phyloP scores from a whole-genome alignment of 2,888 invertebrate genomes.

The Noctua pronuba region DNA sequence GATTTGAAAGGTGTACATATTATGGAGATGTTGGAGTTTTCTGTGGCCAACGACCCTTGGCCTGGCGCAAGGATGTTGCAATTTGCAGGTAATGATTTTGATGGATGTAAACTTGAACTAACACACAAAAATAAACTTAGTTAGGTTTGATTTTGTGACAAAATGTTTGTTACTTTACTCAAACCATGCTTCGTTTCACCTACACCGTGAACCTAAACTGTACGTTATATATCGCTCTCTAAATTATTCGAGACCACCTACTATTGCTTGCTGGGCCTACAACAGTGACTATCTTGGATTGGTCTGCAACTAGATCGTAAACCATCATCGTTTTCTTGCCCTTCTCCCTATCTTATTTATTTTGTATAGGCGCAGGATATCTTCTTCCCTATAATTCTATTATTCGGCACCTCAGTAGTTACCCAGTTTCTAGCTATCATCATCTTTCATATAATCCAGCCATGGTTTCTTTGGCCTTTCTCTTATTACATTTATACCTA shows the following conservation, averaged over 20 bases:
- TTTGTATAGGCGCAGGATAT: not conserved
- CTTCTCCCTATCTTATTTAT: not conserved
- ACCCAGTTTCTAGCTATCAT: not conserved
- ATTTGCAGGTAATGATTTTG: conserved; percentile 25
- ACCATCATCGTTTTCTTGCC: not conserved
- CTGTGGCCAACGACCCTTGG: conserved; percentile 70
- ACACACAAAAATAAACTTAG: not conserved
- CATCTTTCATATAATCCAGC: not conserved
- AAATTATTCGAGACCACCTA: not conserved
- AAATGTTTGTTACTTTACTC: not conserved
- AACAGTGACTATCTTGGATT: not conserved
- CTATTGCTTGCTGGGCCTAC: not conserved
- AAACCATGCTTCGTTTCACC: not conserved
- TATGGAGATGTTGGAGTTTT: conserved; percentile 86
- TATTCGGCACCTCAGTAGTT: not conserved
- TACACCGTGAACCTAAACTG: not conserved
- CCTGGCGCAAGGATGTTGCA: conserved; percentile 50
- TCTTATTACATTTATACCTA: not conserved
- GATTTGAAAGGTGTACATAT: conserved; percentile 73
- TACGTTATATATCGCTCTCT: not conserved
- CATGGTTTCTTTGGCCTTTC: not conserved
- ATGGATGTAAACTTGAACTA: not conserved
- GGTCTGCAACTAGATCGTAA: not conserved
- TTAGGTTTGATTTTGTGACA: not conserved
- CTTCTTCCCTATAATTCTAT: not conserved